Evolutionary conservation across 2,888 invertebrate species (phyloP).

Genomic region (Scaptomyza flava): DNA sequence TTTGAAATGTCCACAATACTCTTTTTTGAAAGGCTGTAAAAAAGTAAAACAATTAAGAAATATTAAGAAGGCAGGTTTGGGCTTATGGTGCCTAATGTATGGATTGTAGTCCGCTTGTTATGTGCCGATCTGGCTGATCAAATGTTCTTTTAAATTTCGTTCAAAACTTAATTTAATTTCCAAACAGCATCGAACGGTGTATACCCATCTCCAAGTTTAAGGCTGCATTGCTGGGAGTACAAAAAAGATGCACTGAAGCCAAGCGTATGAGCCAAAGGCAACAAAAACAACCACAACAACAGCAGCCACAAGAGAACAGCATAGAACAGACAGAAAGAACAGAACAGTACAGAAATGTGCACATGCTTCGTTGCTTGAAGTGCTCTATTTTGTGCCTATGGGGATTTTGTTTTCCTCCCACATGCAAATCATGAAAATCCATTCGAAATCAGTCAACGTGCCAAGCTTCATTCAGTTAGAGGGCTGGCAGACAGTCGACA

Average conservation of each 20-base stretch:
- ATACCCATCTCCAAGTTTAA: conserved; percentile 20
- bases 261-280: conserved; percentile 23
- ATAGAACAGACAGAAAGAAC: conserved; percentile 19
- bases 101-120: no score
- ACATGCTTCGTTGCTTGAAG: conserved; percentile 72
- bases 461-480: conserved; percentile 78
- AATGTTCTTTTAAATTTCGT: not conserved
- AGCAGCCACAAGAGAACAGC: not conserved
- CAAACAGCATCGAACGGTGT: not conserved
- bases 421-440: conserved; percentile 72
- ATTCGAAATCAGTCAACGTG: conserved; percentile 78
- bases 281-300: conserved; percentile 13
- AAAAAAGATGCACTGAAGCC: conserved; percentile 16
- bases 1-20: not conserved
- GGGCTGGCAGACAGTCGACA: conserved; percentile 39
- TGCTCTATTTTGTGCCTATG: conserved; percentile 79
- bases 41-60: no score
- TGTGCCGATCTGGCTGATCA: no score
- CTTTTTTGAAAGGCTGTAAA: no score
- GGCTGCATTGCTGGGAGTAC: conserved; percentile 13
- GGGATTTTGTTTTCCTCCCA: conserved; percentile 60
- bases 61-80: no score
- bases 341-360: conserved; percentile 60
- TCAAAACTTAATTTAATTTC: not conserved
- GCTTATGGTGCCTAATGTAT: no score